Percentiles rank a stretch among this genome's conserved stretches.
Conservation (phyloP, 2,888 invertebrate species). For the Gastracanthus pulcherrimus region DNA sequence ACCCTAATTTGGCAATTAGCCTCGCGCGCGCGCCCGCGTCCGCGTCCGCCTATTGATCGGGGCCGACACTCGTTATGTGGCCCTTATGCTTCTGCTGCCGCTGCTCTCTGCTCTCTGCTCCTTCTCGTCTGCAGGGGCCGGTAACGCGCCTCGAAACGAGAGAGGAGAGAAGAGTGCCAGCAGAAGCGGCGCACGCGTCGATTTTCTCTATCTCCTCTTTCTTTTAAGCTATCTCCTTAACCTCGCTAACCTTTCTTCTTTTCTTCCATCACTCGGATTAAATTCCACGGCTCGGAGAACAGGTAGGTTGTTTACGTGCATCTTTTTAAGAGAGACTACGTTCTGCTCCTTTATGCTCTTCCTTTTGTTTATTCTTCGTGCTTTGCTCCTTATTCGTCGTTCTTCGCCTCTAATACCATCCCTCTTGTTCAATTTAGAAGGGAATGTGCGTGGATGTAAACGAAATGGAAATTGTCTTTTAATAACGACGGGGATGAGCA, state of each 20-base stretch:
- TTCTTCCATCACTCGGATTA: slow-evolving; percentile 53
- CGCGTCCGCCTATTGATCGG: slow-evolving; percentile 62
- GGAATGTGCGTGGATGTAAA: slow-evolving; percentile 40
- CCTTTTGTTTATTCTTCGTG: too few relatives aligned
- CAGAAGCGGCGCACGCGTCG: slow-evolving; percentile 31
- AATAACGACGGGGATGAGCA: slow-evolving; percentile 29
- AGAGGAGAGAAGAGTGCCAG: background rate
- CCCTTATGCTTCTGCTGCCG: background rate
- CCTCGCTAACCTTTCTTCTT: slow-evolving; percentile 38
- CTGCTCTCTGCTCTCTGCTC: too few relatives aligned
- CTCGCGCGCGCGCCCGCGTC: too few relatives aligned
- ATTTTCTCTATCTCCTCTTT: slow-evolving; percentile 26
- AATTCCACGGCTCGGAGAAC: slow-evolving; percentile 49
- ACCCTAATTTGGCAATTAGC: slow-evolving; percentile 71
- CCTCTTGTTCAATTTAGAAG: slow-evolving; percentile 51
- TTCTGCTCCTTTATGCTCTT: too few relatives aligned
- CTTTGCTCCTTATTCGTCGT: too few relatives aligned
- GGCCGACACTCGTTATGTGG: slow-evolving; percentile 60
- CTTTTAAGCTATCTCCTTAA: slow-evolving; percentile 35
- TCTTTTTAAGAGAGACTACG: slow-evolving; percentile 23
- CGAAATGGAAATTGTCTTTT: slow-evolving; percentile 53
- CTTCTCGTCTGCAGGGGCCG: too few relatives aligned
- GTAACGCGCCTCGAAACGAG: too few relatives aligned
- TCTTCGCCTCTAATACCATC: slow-evolving; percentile 19
- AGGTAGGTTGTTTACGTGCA: slow-evolving; percentile 51